Evolutionary conservation across 2,888 invertebrate species (phyloP).

Genomic region (Andrena bucephala): DNA sequence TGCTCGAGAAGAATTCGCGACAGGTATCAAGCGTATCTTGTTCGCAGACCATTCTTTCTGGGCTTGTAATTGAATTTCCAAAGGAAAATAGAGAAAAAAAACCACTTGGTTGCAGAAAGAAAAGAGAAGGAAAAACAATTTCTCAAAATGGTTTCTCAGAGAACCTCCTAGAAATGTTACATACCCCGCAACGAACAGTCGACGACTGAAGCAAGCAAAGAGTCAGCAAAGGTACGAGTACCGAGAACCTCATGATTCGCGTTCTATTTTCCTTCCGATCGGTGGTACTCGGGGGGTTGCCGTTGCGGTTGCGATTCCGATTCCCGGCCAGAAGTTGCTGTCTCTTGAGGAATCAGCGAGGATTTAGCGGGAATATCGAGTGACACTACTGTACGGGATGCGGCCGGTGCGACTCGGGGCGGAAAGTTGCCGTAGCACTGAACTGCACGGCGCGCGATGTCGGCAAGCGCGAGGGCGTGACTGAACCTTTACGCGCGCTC

Average conservation of each 20-base stretch:
- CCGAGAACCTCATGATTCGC: constrained; percentile 63
- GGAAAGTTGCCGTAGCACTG: constrained; percentile 5
- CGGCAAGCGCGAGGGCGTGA: constrained; percentile 60
- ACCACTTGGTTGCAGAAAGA: not conserved
- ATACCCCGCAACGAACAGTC: constrained; percentile 75
- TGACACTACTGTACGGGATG: not conserved
- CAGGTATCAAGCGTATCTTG: not conserved
- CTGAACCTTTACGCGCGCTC: constrained; percentile 41
- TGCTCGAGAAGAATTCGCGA: not conserved
- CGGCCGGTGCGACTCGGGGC: constrained; percentile 7
- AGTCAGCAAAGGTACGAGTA: constrained; percentile 51
- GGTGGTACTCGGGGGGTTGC: not conserved
- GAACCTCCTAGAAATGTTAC: constrained; percentile 39
- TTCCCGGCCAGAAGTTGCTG: constrained; percentile 1
- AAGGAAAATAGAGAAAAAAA: not conserved
- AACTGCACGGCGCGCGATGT: constrained; percentile 11
- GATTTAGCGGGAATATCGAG: not conserved
- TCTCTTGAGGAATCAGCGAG: not conserved
- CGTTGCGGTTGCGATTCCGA: not conserved
- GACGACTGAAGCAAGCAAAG: constrained; percentile 68
- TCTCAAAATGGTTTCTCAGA: not conserved
- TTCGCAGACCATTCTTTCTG: not conserved
- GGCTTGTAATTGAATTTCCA: not conserved
- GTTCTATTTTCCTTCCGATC: not conserved
- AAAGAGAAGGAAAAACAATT: not conserved